Evolutionary conservation across 1,140 invertebrate species (phyloP).

Genomic region (Formica selysi): DNA sequence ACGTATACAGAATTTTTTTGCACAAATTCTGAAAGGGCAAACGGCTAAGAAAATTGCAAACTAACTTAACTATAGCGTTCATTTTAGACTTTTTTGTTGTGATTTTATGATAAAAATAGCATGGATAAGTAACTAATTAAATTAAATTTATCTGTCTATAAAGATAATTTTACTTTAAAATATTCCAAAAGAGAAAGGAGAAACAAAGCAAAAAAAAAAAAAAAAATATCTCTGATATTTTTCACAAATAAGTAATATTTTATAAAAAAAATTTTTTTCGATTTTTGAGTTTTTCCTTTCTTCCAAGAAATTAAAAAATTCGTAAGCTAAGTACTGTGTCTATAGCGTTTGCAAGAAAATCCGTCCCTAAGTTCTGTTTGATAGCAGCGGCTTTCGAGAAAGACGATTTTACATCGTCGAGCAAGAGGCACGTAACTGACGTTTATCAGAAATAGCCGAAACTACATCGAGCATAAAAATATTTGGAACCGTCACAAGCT

Average conservation of each 20-base stretch:
- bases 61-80: neutral
- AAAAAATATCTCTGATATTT: neutral
- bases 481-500: slow-evolving; percentile 61
- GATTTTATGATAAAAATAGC: neutral
- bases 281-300: neutral
- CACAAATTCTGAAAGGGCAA: neutral
- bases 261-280: neutral
- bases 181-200: neutral
- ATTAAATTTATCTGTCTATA: neutral
- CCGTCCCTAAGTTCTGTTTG: neutral
- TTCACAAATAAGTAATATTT: neutral
- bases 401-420: slow-evolving; percentile 43
- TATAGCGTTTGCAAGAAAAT: neutral
- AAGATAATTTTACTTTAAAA: neutral
- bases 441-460: slow-evolving; percentile 60
- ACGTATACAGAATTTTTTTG: neutral
- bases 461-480: slow-evolving; percentile 67
- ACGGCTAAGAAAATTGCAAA: neutral
- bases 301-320: neutral
- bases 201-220: neutral
- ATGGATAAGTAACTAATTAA: neutral
- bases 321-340: neutral
- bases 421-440: slow-evolving; percentile 53
- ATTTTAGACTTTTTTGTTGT: neutral
- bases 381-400: neutral